Percentiles rank a stretch among this genome's conserved stretches.
Conservation (phyloP, 1,140 invertebrate genomes). For the Lepidurus packardi region DNA sequence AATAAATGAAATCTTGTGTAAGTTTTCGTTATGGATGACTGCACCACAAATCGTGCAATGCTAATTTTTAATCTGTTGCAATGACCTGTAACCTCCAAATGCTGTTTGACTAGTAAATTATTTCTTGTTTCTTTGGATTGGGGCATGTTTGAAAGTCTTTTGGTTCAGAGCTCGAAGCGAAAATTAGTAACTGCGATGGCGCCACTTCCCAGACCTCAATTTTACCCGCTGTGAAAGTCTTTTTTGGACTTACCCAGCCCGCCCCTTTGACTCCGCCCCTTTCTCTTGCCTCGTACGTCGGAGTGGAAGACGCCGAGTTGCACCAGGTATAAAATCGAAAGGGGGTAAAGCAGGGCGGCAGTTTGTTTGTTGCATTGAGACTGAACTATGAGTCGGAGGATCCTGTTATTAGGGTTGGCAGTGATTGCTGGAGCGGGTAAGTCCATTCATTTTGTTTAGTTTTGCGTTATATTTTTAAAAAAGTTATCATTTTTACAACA, state of each 20-base stretch:
- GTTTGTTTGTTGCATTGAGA: neutral
- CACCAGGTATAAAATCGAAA: slow-evolving; percentile 30
- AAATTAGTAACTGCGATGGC: neutral
- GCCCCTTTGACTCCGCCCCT: neutral
- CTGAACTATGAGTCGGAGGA: neutral
- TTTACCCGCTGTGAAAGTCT: neutral
- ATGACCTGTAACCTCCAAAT: slow-evolving; percentile 19
- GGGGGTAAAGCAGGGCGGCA: slow-evolving; percentile 27
- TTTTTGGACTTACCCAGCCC: neutral
- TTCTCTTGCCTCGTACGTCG: neutral
- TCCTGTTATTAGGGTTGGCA: slow-evolving; percentile 20
- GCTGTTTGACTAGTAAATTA: neutral
- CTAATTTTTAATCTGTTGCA: neutral
- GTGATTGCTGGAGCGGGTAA: neutral
- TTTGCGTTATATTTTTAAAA: neutral
- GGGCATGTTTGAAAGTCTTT: neutral
- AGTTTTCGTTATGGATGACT: no score
- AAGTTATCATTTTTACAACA: no score
- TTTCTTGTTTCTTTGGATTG: neutral
- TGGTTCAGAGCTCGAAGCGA: neutral
- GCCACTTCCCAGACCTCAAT: neutral
- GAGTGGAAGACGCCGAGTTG: neutral
- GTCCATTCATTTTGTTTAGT: neutral
- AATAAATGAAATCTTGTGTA: no score
- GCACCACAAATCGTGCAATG: neutral